Evolutionary conservation across 2,113 vertebrate species (phyloP).

Genomic region (Propithecus coquereli): DNA sequence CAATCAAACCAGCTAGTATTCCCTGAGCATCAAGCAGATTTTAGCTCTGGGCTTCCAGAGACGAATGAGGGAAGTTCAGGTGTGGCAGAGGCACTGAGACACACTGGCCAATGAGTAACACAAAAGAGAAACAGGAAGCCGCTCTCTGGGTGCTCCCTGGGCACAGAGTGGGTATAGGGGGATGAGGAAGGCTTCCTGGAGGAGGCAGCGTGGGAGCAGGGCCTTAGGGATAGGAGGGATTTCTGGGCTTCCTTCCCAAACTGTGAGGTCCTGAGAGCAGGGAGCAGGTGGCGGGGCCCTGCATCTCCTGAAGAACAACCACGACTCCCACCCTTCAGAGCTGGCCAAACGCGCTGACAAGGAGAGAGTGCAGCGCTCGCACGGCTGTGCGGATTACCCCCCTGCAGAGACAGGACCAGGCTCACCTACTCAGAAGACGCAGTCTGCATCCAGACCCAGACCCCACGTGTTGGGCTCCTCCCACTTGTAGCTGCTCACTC

Average conservation of each 20-base stretch:
- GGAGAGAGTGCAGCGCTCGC: fast-evolving
- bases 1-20: neutral
- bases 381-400: fast-evolving
- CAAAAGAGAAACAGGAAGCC: neutral
- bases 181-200: neutral
- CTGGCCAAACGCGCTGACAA: fast-evolving
- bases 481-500: neutral
- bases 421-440: neutral
- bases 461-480: fast-evolving
- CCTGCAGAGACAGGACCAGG: neutral
- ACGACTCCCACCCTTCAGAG: neutral
- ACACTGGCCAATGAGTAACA: fast-evolving
- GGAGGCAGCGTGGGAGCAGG: neutral
- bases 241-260: neutral
- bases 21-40: neutral
- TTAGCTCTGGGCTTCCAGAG: neutral
- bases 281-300: fast-evolving
- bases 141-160: too few species aligned
- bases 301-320: neutral
- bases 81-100: neutral
- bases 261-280: neutral
- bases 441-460: too few species aligned
- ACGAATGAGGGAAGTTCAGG: neutral
- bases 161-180: neutral
- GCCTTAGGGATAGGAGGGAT: neutral